These are phyloP conservation scores for Lacerta viridis DNA, from an alignment of 2,797 vertebrate species.

Conservation along the genomic window DNA sequence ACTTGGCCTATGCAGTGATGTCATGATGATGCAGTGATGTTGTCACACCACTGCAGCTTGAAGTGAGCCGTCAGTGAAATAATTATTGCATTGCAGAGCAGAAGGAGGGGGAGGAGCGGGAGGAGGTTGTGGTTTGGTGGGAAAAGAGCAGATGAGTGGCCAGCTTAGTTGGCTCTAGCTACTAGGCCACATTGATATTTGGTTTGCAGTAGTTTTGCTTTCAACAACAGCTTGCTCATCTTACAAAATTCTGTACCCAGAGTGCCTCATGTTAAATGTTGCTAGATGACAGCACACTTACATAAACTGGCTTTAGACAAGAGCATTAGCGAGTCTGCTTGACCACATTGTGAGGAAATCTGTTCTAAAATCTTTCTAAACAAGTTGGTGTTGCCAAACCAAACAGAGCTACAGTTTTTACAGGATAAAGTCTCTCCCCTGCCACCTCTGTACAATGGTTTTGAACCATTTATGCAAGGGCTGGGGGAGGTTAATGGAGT, in stretches of 20 bases:
- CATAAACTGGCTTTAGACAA: constrained; percentile 9
- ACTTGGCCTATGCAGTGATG: too few species aligned
- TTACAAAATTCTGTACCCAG: background rate
- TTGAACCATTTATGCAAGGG: background rate
- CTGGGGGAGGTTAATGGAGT: background rate
- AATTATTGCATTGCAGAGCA: too few species aligned
- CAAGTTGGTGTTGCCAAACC: background rate
- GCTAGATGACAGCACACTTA: background rate
- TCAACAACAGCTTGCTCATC: background rate
- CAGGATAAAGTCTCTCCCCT: background rate
- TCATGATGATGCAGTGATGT: too few species aligned
- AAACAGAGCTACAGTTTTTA: background rate
- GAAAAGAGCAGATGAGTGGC: background rate
- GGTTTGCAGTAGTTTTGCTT: background rate
- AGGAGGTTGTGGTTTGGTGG: background rate
- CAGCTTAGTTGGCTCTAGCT: background rate
- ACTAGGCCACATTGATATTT: background rate
- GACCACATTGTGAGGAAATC: constrained; percentile 24
- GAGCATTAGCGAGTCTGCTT: background rate
- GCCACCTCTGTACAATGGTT: background rate
- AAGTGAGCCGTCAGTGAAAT: too few species aligned
- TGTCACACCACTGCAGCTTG: too few species aligned
- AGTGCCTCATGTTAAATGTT: background rate
- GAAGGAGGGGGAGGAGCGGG: background rate
- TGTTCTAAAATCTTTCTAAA: constrained; percentile 26